Evolutionary conservation across 2,113 vertebrate genomes (phyloP), one percentile per base, ranked within the genome.

Genomic region (Hiodon tergisus): DNA sequence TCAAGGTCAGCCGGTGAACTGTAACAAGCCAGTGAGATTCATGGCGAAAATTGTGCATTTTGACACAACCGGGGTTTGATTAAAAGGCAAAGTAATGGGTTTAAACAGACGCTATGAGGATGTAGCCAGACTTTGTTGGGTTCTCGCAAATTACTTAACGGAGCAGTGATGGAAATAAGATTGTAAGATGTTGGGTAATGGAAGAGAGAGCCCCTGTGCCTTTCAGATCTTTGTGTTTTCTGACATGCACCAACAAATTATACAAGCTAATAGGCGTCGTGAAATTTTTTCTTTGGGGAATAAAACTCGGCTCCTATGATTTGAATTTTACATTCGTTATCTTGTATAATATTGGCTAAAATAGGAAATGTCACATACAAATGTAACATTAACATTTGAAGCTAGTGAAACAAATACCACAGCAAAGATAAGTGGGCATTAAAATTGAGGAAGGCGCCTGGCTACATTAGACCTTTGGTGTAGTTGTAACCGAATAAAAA

Each of bases 61-160:
- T 96, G 95, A 95, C 93, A 96, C 91, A 90, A 90, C 90, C 86
- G 90, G 87, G 88, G 92, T 94, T 96, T 97, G 95, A 97, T 97
- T 97, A 97, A 98, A 96, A 97, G 94, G 92, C 90, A 96, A 97
- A 95, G 93, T 96, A 98, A 96, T 97, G 93, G 93, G 87, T 97
- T 95, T 94, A 95, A 97, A 95, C 95, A 96, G 94, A 93, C 88
- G 79, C 93, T 93, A 91, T 92, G 87, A 94, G 92, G 92, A 94
- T 92, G 89, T 93, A 92, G 93, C 93, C 93, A 93, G 94, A 94
- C 91, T 94, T 92, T 89, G 90, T 91, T 91, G 92, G 91, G 88
- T 90, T 93, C 91, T 91, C 83, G 88, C 92, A 95, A 93, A 95
- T 94, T 91, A 92, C 93, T 93, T 92, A 94, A 90, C 87, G 89